Base-by-base conservation (phyloP, 64 coral and sea anemone species). In the Dendronephthya gigantea region DNA sequence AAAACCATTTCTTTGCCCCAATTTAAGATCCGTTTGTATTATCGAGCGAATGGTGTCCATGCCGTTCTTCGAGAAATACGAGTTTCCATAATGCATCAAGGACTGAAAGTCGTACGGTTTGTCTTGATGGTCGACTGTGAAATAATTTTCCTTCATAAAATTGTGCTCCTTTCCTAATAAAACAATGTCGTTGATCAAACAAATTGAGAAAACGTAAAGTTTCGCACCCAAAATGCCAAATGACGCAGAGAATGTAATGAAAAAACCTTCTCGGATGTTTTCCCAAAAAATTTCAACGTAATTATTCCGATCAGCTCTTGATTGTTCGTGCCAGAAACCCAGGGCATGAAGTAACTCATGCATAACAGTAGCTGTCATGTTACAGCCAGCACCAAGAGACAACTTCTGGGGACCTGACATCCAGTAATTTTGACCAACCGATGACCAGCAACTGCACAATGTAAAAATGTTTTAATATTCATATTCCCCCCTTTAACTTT, bases 391-490 rank as follows among this genome's bases (percentile, higher is more conserved):
- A 79, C 72, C 72, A 39, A 79, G 72, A 14, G 72, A 79, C 31
- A 79, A 79, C 32, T 35, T 39, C 32, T 79, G 72, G 4, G 32
- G 19, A 79, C 72, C 72, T 35, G 72, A 34, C 7, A 16, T 79
- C 72, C 72, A 34, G 36, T 79, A 79, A 9, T 3, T 34, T 6
- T 29, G 72, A 34, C 72, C 72, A 79, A 79, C 29, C 14, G 32
- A 36, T 16, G 72, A 79, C 72, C 72, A 79, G 36, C 72, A 79
- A 35, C 72, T 79, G 36, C 10, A 79, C n/a, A n/a, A n/a, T n/a
- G n/a, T n/a, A 39, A 34, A 12, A 79, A 79, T 6, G 11, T 45
- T 45, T 45, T 45, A 6, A 45, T 45, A 45, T 11, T 45, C 41
- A 45, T 45, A 11, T n/a, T n/a, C n/a, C n/a, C n/a, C n/a, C n/a